Evolutionary conservation across 2,888 invertebrate genomes (phyloP), one percentile per base, ranked within the genome.

Genomic region (Oasisia sp.): DNA sequence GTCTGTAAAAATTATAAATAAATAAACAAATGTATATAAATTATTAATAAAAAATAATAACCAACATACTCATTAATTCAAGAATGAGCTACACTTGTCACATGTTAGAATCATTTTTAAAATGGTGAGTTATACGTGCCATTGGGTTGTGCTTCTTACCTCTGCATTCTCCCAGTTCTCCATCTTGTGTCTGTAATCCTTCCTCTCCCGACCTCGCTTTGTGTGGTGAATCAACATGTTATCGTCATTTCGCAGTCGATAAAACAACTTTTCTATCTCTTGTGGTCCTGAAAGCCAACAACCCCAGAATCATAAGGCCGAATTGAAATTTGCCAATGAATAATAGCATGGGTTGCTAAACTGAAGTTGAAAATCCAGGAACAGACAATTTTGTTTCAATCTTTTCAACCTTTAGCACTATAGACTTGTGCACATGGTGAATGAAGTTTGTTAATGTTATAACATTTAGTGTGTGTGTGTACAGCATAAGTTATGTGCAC

Each of bases 131-230:
- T 38, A 4, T 38, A 38, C 1, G 38, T 38, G 38, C 38, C 38
- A 38, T 38, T 2, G 38, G 38, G 38, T 38, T 38, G 38, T 38
- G 38, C 38, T 1, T 58, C 93, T 92, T 91, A 95, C 95, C 94
- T 93, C 92, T 3, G 95, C 95, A 44, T 93, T 92, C 92, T 95
- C 95, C 96, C 96, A 96, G 93, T 95, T 94, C 92, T 96, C 96
- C 89, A 93, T 93, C 74, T 92, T 38, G 92, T 95, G 93, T 92
- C 94, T 93, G 93, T 95, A 95, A 89, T 95, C 93, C 14, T 92
- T 93, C 91, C 94, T 93, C 32, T 94, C 93, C 89, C 92, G 93
- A 0, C 95, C 95, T 2, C 92, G 92, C 44, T 94, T 91, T 27
- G 94, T 94, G 92, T 96, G 95, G 92, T 95, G 95, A 74, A 95